Evolutionary conservation across 2,797 vertebrate species (phyloP).

Genomic region (Danionella dracula): DNA sequence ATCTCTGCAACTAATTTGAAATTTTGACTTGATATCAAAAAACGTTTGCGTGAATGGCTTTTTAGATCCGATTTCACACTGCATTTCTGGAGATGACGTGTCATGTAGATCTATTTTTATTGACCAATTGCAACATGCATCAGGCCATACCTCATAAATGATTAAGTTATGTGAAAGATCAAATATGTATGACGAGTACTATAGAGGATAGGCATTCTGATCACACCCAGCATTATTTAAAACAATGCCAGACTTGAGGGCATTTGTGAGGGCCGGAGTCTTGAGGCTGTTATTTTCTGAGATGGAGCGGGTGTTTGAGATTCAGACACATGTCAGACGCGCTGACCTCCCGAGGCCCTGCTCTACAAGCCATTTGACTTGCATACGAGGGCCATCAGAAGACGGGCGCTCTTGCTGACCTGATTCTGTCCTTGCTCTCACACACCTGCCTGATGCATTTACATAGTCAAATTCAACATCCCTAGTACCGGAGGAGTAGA

Average conservation of each 20-base stretch:
- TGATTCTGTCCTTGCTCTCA: conserved; percentile 67
- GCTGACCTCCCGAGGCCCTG: conserved; percentile 51
- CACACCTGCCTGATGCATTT: conserved; percentile 68
- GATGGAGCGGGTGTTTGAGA: conserved; percentile 4
- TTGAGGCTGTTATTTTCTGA: conserved; percentile 10
- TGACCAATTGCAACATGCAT: neutral
- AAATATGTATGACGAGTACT: neutral
- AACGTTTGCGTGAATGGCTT: too few relatives aligned
- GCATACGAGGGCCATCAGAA: conserved; percentile 54
- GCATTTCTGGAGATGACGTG: too few relatives aligned
- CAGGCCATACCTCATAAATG: neutral
- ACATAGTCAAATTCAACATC: conserved; percentile 68
- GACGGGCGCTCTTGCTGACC: conserved; percentile 48
- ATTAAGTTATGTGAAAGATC: neutral
- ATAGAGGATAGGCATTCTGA: neutral
- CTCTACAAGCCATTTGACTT: conserved; percentile 62
- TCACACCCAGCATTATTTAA: neutral
- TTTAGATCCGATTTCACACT: too few relatives aligned
- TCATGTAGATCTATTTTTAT: neutral
- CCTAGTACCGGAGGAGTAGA: conserved; percentile 32
- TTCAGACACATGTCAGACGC: conserved; percentile 26
- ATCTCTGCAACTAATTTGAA: too few relatives aligned
- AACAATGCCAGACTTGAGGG: neutral
- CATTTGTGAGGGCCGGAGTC: neutral
- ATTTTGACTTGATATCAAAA: too few relatives aligned